Evolutionary conservation across 2,113 vertebrate genomes (phyloP), one percentile per base, ranked within the genome.

Genomic region (Amblyornis subalaris): DNA sequence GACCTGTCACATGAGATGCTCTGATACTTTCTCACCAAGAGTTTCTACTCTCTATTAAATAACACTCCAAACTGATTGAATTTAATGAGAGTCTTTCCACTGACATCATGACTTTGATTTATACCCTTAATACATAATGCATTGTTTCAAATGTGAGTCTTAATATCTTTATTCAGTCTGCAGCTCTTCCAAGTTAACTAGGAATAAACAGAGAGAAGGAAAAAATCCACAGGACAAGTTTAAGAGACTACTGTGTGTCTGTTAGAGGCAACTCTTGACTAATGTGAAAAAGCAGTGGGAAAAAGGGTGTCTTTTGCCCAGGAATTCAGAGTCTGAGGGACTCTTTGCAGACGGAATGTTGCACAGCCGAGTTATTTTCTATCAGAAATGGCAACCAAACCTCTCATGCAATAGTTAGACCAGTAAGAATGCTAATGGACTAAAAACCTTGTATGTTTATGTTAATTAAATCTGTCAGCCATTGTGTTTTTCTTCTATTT

Each of bases 81-180:
- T 90, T 50, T 72, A 70, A n/a, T 31, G 42, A 84, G 36, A 89
- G 35, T 47, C 47, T 92, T 96, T 94, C 84, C 81, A 85, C 60
- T 94, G 89, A 93, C 87, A 85, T 94, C 62, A 88, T 79, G 84
- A 73, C 66, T 79, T 81, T 94, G 85, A 94, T 92, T 94, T 92
- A 78, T 87, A 57, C 16, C 66, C 77, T 65, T 83, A 76, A 53
- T 85, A 38, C 35, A 85, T 62, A 76, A 82, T 1, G 4, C 57
- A 66, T 89, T 75, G 77, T 96, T 94, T 89, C 54, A 72, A 69
- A 85, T 85, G 18, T 48, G 54, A 89, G 31, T 55, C 74, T 83
- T 89, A 38, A 84, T 42, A 47, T 65, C 53, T 65, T 89, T 71
- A 24, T 78, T 80, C 85, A 85, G 61, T 70, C 54, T 93, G 81